Percentiles rank a stretch among this genome's conserved stretches.
phyloP scores from a whole-genome alignment of 2,797 vertebrate species.

The Sebastes matsubarae region DNA sequence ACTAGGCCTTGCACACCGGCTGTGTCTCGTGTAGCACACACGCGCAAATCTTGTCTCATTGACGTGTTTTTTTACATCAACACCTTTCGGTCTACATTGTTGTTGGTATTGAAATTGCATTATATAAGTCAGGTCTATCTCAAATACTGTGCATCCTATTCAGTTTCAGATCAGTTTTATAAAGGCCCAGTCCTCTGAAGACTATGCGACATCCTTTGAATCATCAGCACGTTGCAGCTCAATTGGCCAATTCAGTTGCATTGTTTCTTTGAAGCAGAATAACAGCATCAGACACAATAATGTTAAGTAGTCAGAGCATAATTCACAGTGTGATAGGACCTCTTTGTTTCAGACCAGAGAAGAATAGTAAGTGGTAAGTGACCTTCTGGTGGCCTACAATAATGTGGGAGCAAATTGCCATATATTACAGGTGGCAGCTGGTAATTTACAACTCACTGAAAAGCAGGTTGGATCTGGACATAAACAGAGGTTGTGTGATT shows the following conservation, averaged over 20 bases:
- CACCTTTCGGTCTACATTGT: neutral
- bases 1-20: too few relatives aligned
- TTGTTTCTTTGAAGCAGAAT: neutral
- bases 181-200: neutral
- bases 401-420: conserved; percentile 61
- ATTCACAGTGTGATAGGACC: neutral
- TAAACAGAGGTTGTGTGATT: conserved; percentile 43
- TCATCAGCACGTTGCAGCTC: neutral
- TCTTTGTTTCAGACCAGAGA: conserved; percentile 19
- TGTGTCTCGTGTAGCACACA: too few relatives aligned
- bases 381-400: conserved; percentile 41
- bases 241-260: neutral
- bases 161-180: neutral
- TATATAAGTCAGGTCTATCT: neutral
- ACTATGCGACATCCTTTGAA: neutral
- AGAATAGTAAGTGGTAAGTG: conserved; percentile 24
- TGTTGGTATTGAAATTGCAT: neutral
- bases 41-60: neutral
- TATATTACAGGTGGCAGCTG: conserved; percentile 59
- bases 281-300: neutral
- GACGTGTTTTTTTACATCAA: neutral
- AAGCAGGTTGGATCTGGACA: conserved; percentile 51
- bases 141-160: neutral
- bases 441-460: conserved; percentile 62
- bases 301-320: neutral